Base-by-base conservation (phyloP, 2,113 vertebrate genomes). In the Platysteira castanea region DNA sequence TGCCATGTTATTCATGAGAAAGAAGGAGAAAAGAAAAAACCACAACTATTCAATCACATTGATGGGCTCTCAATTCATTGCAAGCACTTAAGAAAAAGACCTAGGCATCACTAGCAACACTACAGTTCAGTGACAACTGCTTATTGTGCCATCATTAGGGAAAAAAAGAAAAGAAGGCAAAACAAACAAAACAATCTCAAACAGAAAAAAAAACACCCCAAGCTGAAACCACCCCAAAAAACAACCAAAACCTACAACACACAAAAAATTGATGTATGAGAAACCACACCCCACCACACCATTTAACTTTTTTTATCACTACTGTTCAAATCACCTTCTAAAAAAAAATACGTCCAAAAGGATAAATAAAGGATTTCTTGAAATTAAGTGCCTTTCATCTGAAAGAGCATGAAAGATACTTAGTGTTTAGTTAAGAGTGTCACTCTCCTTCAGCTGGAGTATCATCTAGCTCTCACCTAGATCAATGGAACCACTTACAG, bases 1-100 rank as follows among this genome's bases (percentile, higher is more conserved):
- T 89, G 44, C 33, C 59, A 65, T 42, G 24, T 78, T 93, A 95
- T 53, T 86, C 47, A 73, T 13, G 27, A 70, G 42, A 80, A 88
- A 77, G 33, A 52, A 76, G 26, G 46, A 54, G 4, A 65, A 13
- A 39, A 54, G 5, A 15, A 74, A 64, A 59, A 47, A 23, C 10
- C 46, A 35, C 19, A 69, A 24, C 67, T 73, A 61, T 65, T 87
- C 73, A 89, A 10, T 89, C 64, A 87, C 60, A 75, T 14, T 82
- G 84, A 91, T 74, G 46, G 64, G 39, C 47, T 91, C 83, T 84
- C 87, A 76, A 95, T 94, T 87, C 87, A 74, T 74, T 67, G 60
- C 50, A 91, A 6, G 39, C 64, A 91, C 84, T 94, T 89, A 91
- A 69, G 73, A 69, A 53, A 91, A 89, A 69, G 50, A 73, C 79